phyloP scores from a whole-genome alignment of 37 sponge, comb jelly and placozoan genomes.

The Tethya wilhelma region DNA sequence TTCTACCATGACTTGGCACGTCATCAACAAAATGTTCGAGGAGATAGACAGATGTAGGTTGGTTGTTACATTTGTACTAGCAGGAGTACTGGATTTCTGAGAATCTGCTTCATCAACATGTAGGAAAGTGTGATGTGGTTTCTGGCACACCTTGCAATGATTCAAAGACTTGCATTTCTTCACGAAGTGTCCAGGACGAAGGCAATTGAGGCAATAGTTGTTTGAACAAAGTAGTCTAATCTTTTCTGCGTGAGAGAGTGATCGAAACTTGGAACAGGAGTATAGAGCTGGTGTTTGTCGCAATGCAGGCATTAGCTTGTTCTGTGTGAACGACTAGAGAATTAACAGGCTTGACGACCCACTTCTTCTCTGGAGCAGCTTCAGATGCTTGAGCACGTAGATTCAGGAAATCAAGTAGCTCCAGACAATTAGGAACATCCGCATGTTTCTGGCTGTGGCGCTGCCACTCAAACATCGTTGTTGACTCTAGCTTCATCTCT shows the following conservation, averaged over 20 bases:
- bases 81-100: background rate
- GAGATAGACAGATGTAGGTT: background rate
- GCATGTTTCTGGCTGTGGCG: constrained; percentile 30
- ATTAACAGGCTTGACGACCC: background rate
- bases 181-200: constrained; percentile 19
- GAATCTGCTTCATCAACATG: background rate
- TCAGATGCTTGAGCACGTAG: constrained; percentile 36
- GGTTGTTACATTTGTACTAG: background rate
- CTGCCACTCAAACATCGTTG: constrained; percentile 59
- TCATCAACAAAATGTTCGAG: constrained; percentile 46
- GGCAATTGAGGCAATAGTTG: constrained; percentile 22
- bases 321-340: background rate
- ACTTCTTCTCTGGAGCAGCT: constrained; percentile 34
- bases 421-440: constrained; percentile 35
- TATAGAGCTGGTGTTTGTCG: constrained; percentile 28
- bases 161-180: constrained; percentile 38
- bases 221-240: constrained; percentile 3
- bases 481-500: constrained; percentile 45
- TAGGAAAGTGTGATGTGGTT: constrained; percentile 39
- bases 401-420: constrained; percentile 33
- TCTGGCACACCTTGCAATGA: constrained; percentile 21
- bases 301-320: background rate
- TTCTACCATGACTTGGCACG: constrained; percentile 32
- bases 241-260: constrained; percentile 30
- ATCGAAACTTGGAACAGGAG: constrained; percentile 18